phyloP scores from a whole-genome alignment of 1,140 invertebrate species.

The Antheraea pernyi region DNA sequence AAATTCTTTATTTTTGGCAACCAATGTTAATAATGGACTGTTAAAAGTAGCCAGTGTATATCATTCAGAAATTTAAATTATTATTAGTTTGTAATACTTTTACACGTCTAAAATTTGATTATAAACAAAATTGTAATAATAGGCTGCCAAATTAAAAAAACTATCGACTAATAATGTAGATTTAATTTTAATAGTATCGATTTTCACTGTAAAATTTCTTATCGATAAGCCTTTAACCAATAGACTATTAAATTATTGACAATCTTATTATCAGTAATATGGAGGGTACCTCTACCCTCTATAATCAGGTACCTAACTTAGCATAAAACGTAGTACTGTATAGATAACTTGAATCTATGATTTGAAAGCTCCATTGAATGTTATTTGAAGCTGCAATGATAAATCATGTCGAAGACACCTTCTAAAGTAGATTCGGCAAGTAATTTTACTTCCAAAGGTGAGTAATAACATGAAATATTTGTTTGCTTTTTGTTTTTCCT shows the following conservation, averaged over 20 bases:
- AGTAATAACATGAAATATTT: slow-evolving; percentile 7
- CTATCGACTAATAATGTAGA: no score
- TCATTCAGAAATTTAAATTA: no score
- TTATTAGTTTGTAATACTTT: no score
- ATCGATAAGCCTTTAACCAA: neutral
- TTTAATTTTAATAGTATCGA: slow-evolving; percentile 6
- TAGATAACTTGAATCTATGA: slow-evolving; percentile 5
- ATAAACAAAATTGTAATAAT: neutral
- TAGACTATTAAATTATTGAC: slow-evolving; percentile 2
- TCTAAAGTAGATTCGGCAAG: slow-evolving; percentile 22
- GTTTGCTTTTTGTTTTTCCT: neutral
- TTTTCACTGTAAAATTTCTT: neutral
- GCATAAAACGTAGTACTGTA: neutral
- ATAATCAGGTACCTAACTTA: neutral
- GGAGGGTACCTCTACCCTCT: neutral
- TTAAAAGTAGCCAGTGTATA: no score
- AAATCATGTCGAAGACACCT: slow-evolving; percentile 44
- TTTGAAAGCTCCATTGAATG: neutral
- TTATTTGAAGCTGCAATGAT: neutral
- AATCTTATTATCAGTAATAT: neutral
- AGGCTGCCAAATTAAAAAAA: no score
- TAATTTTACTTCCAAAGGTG: slow-evolving; percentile 48
- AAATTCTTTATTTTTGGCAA: no score
- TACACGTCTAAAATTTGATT: no score
- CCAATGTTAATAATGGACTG: no score